A percentile compares a stretch with the other conserved stretches of the same genome.
phyloP scores from a whole-genome alignment of 2,797 vertebrate species.

The Gymnothorax javanicus region DNA sequence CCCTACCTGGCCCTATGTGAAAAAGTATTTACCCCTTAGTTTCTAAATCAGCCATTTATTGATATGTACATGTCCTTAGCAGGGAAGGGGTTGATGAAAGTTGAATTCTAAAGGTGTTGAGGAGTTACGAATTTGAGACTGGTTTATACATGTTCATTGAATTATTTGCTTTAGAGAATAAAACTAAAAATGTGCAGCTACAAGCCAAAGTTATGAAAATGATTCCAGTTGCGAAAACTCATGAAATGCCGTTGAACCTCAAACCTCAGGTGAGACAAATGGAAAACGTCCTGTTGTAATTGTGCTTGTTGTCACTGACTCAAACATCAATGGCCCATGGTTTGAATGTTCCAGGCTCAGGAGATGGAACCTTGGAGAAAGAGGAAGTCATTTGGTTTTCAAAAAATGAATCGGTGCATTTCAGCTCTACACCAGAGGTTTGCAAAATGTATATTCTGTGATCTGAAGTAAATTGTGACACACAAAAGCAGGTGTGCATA shows the following conservation, averaged over 20 bases:
- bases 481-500: background rate
- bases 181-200: conserved; percentile 2
- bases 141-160: background rate
- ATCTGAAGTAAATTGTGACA: too few relatives aligned
- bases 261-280: conserved; percentile 5
- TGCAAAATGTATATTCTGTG: too few relatives aligned
- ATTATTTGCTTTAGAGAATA: conserved; percentile 37
- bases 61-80: too few relatives aligned
- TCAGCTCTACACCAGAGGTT: too few relatives aligned
- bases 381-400: background rate
- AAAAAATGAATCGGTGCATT: background rate
- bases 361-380: conserved; percentile 16
- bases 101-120: background rate
- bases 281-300: background rate
- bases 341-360: conserved; percentile 9
- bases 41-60: too few relatives aligned
- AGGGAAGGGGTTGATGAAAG: background rate
- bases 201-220: conserved; percentile 11
- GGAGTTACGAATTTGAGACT: background rate
- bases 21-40: too few relatives aligned
- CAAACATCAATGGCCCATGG: conserved; percentile 47
- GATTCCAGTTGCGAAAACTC: background rate
- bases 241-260: background rate
- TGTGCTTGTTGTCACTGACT: conserved; percentile 15
- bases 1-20: too few relatives aligned